phyloP scores from a whole-genome alignment of 2,113 vertebrate species.

The Pterocles burchelli region DNA sequence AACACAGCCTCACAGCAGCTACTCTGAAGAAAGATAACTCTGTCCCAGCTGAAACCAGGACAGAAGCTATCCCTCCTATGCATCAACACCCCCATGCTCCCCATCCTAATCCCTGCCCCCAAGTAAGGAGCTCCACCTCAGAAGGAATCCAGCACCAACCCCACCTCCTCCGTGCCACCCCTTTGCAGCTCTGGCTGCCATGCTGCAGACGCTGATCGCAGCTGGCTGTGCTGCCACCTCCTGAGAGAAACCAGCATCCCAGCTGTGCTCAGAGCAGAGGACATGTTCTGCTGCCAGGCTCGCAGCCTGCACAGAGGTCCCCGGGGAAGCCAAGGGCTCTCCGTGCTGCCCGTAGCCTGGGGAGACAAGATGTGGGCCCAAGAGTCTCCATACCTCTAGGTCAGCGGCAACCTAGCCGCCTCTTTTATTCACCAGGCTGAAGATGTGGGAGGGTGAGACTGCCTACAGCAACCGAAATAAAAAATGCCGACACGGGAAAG shows the following conservation, averaged over 20 bases:
- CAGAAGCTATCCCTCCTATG: not conserved
- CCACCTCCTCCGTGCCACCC: not conserved
- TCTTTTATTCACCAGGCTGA: not conserved
- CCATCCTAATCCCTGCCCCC: not conserved
- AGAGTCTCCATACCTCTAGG: not conserved
- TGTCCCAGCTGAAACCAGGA: too few relatives aligned
- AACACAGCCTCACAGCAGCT: too few relatives aligned
- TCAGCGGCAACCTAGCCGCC: not conserved
- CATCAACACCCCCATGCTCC: not conserved
- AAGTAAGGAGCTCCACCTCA: not conserved
- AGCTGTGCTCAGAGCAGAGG: not conserved
- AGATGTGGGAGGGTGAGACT: not conserved
- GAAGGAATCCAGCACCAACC: not conserved
- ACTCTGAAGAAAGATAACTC: too few relatives aligned
- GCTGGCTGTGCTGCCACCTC: conserved; percentile 51
- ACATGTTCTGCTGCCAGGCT: not conserved
- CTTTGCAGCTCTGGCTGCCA: not conserved
- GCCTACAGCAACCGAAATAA: not conserved
- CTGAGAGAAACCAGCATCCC: not conserved
- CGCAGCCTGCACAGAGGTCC: rapidly evolving
- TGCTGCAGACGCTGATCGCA: not conserved
- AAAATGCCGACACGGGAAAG: not conserved
- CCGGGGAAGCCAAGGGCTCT: not conserved
- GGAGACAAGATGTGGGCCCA: not conserved
- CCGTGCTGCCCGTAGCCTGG: not conserved